phyloP scores from a whole-genome alignment of 2,888 invertebrate genomes.

The Chesias legatella region DNA sequence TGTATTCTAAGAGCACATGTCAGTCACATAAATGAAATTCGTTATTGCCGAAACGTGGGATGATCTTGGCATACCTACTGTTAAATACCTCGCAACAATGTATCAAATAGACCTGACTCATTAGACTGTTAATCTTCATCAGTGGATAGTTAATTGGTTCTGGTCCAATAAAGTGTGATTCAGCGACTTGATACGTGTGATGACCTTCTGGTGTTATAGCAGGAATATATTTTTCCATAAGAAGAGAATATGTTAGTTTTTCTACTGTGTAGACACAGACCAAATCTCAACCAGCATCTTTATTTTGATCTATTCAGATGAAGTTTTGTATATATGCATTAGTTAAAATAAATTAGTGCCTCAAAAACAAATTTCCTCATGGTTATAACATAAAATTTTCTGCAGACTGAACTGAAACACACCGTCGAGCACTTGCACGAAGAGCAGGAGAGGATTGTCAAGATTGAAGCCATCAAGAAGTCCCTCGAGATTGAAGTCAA shows the following conservation, averaged over 20 bases:
- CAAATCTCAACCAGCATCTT: too few relatives aligned
- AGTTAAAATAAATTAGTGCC: too few relatives aligned
- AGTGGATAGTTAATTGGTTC: slow-evolving; percentile 4
- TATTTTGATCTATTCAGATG: background rate
- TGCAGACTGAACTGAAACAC: slow-evolving; percentile 93
- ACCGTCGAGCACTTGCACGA: slow-evolving; percentile 96
- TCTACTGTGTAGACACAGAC: too few relatives aligned
- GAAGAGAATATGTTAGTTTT: too few relatives aligned
- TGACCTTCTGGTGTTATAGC: too few relatives aligned
- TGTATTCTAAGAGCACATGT: too few relatives aligned
- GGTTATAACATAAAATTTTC: slow-evolving; percentile 11
- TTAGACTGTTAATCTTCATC: background rate
- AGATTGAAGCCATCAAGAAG: slow-evolving; percentile 98
- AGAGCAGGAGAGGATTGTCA: slow-evolving; percentile 97
- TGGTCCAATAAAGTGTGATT: slow-evolving; percentile 6
- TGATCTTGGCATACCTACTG: slow-evolving; percentile 16
- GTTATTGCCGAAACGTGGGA: background rate
- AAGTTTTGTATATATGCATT: too few relatives aligned
- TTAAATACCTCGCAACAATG: slow-evolving; percentile 12
- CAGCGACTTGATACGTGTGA: slow-evolving; percentile 1
- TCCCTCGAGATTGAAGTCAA: slow-evolving; percentile 98
- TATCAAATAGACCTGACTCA: slow-evolving; percentile 13
- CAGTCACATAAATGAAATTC: too few relatives aligned
- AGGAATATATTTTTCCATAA: too few relatives aligned
- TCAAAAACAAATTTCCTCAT: too few relatives aligned